Evolutionary conservation across 2,888 invertebrate genomes (phyloP), one percentile per base, ranked within the genome.

Genomic region (Helicoverpa assulta): DNA sequence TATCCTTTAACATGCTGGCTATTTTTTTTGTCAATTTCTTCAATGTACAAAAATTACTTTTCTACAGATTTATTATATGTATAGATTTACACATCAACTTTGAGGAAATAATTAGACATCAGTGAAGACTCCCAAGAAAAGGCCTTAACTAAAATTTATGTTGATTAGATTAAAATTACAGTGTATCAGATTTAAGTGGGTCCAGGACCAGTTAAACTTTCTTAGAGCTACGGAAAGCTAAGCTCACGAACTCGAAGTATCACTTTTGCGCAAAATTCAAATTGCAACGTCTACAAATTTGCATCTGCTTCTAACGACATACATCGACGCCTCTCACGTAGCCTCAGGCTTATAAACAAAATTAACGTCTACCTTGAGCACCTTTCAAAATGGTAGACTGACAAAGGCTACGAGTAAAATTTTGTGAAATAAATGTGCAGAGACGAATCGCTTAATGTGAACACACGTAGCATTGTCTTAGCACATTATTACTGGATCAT

Each of bases 401-500:
- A 69, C 68, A 70, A 72, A 64, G 63, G 56, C 57, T 67, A 37
- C 2, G 53, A 58, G 47, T 61, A 59, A 76, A 75, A 70, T 77
- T 65, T 72, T 62, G 57, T 61, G 54, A 50, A 73, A 81, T 75
- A 60, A 72, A 73, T 71, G 47, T 66, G 47, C 61, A 29, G 60
- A 67, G 57, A 69, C 56, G 65, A 78, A 71, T 75, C 70, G 61
- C 61, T 55, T 70, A 70, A 67, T 76, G 52, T 63, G 68, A 76
- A 80, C 76, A 79, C 78, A 72, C 79, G 65, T 77, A 76, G 82
- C 86, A 89, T 89, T 90, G 91, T 90, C 86, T 88, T 88, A 86
- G 86, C 87, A 88, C 87, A 88, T 89, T 90, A 92, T 92, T 90
- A 91, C 86, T 88, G 89, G 89, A 90, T 91, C 92, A 94, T 93